Evolutionary conservation across 2,113 vertebrate species (phyloP), one percentile per base, ranked within the genome.

Genomic region (Ptyas mucosa): DNA sequence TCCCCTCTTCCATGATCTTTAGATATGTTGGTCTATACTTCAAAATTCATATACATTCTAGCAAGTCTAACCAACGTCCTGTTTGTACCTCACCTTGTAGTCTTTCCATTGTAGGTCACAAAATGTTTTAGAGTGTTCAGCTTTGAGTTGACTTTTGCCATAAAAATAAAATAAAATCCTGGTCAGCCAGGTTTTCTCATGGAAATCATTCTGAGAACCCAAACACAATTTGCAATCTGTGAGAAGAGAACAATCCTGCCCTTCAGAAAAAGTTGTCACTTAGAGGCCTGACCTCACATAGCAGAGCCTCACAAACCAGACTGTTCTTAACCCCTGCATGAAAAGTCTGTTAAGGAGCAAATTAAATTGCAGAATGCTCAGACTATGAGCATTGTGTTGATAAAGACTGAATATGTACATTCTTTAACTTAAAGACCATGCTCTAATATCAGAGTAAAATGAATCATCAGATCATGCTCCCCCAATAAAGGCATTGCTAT

Each of bases 401-500:
- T 85, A 88, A 57, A 34, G 20, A 53, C 57, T 86, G 9, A 89
- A 43, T 7, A 57, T 85, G 7, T 24, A 54, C 87, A 89, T 61
- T 12, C 23, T 34, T 86, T 34, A 26, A 61, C 8, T 43, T 75
- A n/a, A 20, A 12, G 29, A 0, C 46, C 1, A 34, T 23, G 0
- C 0, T 2, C 21, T 57, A 46, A 0, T 11, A 0, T 43, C 1
- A 0, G n/a, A 0, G 10, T 0, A 57, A 64, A 0, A 90, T 10
- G 21, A 3, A 51, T 26, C 89, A 26, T 39, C 0, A 0, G 14
- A 88, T 94, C 94, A 94, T 8, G 81, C 9, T 89, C 21, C 14
- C 14, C 43, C 0, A 1, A 39, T 0, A 85, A 15, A 85, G n/a
- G 46, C 0, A 34, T 92, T 0, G 0, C 51, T 91, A 57, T 55